These are phyloP conservation scores for Steatornis caripensis DNA, from an alignment of 2,113 vertebrate genomes.

Conservation along the genomic window DNA sequence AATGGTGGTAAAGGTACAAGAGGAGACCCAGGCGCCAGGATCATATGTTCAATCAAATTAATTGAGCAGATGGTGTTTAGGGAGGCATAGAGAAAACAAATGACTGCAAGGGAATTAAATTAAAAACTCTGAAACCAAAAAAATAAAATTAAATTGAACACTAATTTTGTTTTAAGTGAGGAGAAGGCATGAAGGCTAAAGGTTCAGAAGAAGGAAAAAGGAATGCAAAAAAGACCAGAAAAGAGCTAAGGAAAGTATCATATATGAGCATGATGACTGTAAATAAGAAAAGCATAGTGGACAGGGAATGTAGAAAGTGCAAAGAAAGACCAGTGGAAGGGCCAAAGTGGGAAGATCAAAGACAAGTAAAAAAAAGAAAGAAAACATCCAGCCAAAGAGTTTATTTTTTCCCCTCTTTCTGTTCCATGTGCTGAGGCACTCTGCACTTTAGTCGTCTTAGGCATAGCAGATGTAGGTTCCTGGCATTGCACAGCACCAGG, in stretches of 20 bases:
- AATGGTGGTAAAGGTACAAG: background rate
- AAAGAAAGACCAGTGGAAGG: background rate
- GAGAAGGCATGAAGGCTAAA: background rate
- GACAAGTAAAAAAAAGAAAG: background rate
- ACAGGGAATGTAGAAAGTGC: background rate
- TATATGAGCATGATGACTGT: background rate
- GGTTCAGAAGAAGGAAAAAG: background rate
- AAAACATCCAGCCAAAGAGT: background rate
- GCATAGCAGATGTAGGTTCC: background rate
- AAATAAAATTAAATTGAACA: background rate
- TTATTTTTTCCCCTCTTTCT: background rate
- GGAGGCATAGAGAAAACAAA: background rate
- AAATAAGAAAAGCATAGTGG: background rate
- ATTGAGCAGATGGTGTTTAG: background rate
- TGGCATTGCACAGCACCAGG: background rate
- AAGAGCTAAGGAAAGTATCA: background rate
- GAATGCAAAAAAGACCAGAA: background rate
- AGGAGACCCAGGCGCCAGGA: background rate
- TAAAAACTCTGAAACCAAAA: background rate
- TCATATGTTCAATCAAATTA: background rate
- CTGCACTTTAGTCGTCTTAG: background rate
- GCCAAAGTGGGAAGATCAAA: background rate
- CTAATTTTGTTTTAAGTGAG: background rate
- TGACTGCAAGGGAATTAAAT: background rate
- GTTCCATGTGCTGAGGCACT: background rate